Percentiles rank a stretch among this genome's conserved stretches.
These are phyloP conservation scores for Nycticebus coucang DNA, from an alignment of 2,113 vertebrate genomes.

Conservation along the genomic window DNA sequence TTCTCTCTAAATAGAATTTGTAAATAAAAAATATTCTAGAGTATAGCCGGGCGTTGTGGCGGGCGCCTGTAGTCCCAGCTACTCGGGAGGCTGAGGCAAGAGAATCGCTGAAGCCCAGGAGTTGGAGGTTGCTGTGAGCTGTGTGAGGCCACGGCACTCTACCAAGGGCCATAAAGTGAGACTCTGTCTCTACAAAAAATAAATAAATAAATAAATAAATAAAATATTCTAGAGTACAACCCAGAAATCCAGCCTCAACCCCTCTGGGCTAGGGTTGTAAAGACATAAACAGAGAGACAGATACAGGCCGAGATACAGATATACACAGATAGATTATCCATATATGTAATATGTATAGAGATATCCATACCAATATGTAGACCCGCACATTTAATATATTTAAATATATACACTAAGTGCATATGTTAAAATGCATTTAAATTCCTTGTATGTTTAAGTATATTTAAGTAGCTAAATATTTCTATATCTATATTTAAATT, in stretches of 20 bases:
- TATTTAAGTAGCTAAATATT: not conserved
- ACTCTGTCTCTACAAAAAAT: too few species aligned
- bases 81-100: too few species aligned
- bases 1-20: not conserved
- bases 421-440: not conserved
- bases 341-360: not conserved
- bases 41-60: too few species aligned
- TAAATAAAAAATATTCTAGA: not conserved
- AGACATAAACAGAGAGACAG: not conserved
- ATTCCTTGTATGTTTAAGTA: not conserved
- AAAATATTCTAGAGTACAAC: not conserved
- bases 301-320: not conserved
- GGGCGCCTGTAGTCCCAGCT: too few species aligned
- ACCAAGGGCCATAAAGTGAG: too few species aligned
- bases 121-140: too few species aligned
- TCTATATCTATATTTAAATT: not conserved
- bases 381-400: not conserved
- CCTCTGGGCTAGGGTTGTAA: not conserved
- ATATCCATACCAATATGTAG: not conserved
- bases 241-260: not conserved
- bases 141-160: too few species aligned
- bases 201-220: too few species aligned
- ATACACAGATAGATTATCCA: not conserved
- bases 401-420: not conserved
- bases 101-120: too few species aligned